Percentiles rank a stretch among this genome's conserved stretches.
These are phyloP conservation scores for Narcine bancroftii DNA, from an alignment of 2,113 vertebrate species.

Conservation along the genomic window DNA sequence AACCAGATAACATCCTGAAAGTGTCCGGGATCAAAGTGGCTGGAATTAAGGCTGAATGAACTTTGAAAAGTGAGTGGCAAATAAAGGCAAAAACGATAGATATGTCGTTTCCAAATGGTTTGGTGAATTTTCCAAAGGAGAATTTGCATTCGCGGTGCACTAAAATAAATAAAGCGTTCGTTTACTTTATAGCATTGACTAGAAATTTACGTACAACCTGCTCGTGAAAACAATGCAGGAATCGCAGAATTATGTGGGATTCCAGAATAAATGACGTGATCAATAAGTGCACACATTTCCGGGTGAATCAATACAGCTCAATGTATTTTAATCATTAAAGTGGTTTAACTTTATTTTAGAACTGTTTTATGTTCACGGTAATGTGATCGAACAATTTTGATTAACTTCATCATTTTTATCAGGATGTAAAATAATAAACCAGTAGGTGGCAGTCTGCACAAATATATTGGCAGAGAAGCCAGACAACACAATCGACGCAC, in stretches of 20 bases:
- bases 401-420: not conserved
- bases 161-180: not conserved
- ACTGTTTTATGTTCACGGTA: not conserved
- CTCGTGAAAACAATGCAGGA: not conserved
- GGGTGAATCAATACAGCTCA: not conserved
- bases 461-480: not conserved
- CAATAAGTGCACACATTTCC: not conserved
- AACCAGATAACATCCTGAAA: not conserved
- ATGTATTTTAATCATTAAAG: not conserved
- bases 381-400: not conserved
- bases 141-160: not conserved
- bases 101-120: not conserved
- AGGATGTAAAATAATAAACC: not conserved
- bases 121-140: not conserved
- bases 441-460: slow-evolving; percentile 9
- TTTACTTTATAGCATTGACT: not conserved
- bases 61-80: not conserved
- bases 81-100: not conserved
- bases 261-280: not conserved
- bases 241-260: not conserved
- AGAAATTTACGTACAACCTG: not conserved
- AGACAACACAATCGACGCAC: not conserved
- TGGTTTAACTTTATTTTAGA: not conserved
- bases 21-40: not conserved
- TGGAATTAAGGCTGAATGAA: not conserved